Evolutionary conservation across 2,797 vertebrate genomes (phyloP), one percentile per base, ranked within the genome.

Genomic region (Lepus townsendii): DNA sequence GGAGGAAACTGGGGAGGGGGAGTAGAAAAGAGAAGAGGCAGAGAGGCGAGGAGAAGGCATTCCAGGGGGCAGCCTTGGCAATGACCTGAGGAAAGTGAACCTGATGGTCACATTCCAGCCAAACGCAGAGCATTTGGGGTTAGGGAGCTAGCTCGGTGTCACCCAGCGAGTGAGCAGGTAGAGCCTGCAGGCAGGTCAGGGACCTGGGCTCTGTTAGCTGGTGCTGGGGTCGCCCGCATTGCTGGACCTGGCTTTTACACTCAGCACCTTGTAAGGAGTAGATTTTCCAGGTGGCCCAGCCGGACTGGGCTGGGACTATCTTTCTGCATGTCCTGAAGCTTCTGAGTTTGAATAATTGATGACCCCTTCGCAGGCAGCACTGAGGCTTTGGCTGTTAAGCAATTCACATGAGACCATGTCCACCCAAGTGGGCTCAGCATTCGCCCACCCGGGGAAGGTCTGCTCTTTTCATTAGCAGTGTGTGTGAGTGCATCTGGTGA

Each of bases 401-500:
- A 80, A 95, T 88, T 77, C 88, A 73, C 1, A 0, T 38, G 26
- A 50, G 79, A 32, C 72, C 27, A 0, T 35, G 7, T 62, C 60
- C 12, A 4, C 66, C 38, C 30, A 7, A 11, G 4, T 19, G 6
- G 0, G 62, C 73, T 79, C 35, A 7, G 83, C 22, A 7, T 73
- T 78, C 88, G 3, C 60, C 78, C 52, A 79, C 91, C 83, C 76
- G 50, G 30, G 87, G 84, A 95, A 63, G 83, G 57, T 60, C 87
- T 90, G 80, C 73, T 88, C 91, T 88, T 91, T 82, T 90, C 95
- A 96, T 98, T 97, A 96, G 95, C 75, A 89, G 93, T 95, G 71
- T 94, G 96, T 78, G 84, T 73, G 94, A 60, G 96, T 96, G 94
- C 96, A 90, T 97, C 96, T 96, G 91, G 94, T 90, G 68, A 26